A percentile compares a stretch with the other conserved stretches of the same genome.
These are phyloP conservation scores for Gymnarchus niloticus DNA, from an alignment of 2,113 vertebrate genomes.

Conservation along the genomic window DNA sequence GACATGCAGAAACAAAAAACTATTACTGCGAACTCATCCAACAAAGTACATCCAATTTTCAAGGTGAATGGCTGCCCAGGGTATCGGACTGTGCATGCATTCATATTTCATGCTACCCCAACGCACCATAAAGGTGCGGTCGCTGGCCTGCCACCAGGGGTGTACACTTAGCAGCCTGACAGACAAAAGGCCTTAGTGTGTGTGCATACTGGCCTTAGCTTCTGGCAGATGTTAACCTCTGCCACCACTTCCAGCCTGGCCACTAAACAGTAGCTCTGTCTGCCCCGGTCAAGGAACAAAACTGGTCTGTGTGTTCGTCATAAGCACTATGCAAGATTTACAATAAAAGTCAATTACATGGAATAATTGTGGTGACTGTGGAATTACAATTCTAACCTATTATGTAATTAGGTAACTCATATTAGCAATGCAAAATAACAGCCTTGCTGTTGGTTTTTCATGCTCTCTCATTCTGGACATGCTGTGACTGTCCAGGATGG, in stretches of 20 bases:
- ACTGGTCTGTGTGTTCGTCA: not conserved
- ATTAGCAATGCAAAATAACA: not conserved
- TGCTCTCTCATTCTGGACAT: not conserved
- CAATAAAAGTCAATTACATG: not conserved
- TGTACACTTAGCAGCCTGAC: not conserved
- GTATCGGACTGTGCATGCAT: not conserved
- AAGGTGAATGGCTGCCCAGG: slow-evolving; percentile 3
- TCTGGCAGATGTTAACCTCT: not conserved
- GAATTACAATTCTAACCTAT: not conserved
- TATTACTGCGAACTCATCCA: not conserved
- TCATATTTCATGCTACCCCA: slow-evolving; percentile 4
- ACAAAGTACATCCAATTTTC: slow-evolving; percentile 13
- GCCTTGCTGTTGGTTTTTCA: not conserved
- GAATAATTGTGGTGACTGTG: not conserved
- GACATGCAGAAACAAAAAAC: slow-evolving; percentile 8
- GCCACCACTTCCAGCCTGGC: not conserved
- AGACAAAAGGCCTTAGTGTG: not conserved
- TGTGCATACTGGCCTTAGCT: not conserved
- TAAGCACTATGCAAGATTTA: not conserved
- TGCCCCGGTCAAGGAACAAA: not conserved
- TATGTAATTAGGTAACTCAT: not conserved
- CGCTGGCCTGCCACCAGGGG: not conserved
- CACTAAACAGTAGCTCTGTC: not conserved
- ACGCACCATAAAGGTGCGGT: not conserved
- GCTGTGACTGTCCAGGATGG: not conserved